Conservation (phyloP, 1,140 invertebrate genomes). For the Drosophila kikkawai region DNA sequence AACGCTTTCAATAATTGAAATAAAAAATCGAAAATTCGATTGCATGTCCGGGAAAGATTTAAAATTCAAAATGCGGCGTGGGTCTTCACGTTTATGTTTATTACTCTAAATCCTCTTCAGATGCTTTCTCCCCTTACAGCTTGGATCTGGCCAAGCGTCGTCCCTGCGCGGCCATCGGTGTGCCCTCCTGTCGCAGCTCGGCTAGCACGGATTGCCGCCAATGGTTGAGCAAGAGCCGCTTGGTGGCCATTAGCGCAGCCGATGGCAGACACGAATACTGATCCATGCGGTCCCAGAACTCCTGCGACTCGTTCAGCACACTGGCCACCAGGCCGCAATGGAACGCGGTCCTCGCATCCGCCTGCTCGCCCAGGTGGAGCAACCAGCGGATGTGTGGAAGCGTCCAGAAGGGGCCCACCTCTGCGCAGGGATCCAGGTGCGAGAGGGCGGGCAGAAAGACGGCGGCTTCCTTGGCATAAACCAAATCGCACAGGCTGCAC, state of each 20-base stretch:
- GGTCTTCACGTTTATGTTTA: neutral
- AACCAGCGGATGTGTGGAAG: slow-evolving; percentile 94
- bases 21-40: neutral
- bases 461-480: slow-evolving; percentile 94
- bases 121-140: neutral
- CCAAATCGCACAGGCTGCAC: slow-evolving; percentile 93
- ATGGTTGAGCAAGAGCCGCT: slow-evolving; percentile 85
- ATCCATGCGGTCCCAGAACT: slow-evolving; percentile 87
- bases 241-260: slow-evolving; percentile 87
- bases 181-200: slow-evolving; percentile 48
- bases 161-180: slow-evolving; percentile 44
- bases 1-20: neutral
- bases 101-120: neutral
- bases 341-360: slow-evolving; percentile 91
- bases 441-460: slow-evolving; percentile 95
- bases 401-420: slow-evolving; percentile 93
- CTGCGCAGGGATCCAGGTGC: slow-evolving; percentile 91
- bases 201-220: slow-evolving; percentile 43
- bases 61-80: neutral
- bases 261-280: slow-evolving; percentile 86
- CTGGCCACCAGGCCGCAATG: slow-evolving; percentile 90
- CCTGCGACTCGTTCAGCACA: slow-evolving; percentile 86
- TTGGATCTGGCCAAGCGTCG: slow-evolving; percentile 9
- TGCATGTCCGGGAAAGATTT: neutral
- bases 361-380: slow-evolving; percentile 90